Base-by-base conservation (phyloP, 2,797 vertebrate species). In the Anabas testudineus region DNA sequence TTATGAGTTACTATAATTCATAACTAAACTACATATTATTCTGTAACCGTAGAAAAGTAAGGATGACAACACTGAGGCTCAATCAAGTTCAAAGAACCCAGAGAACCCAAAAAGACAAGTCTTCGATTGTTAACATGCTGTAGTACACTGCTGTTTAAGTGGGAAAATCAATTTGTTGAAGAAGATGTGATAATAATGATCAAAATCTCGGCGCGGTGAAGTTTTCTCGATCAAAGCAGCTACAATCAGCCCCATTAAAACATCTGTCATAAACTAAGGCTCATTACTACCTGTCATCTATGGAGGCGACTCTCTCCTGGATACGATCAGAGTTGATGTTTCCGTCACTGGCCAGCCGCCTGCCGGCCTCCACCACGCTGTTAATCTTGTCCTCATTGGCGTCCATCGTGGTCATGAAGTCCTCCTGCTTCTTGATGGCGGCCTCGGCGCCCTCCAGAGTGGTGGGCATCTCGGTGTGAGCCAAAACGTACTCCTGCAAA, bases 341-440 rank as follows among this genome's bases (percentile, higher is more conserved):
- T 13, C 94, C 95, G 7, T 97, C 96, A 8, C 95, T 94, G 74
- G 96, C 95, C 34, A 98, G 91, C 72, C 97, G 94, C 59, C 96
- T 89, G 66, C 97, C 97, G 0, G 96, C 96, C 91, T 98, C 96
- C 80, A 98, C 96, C 24, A 97, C 97, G 0, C 95, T 93, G 0
- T 95, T 96, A 79, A 98, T 97, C 92, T 98, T 98, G 74, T 98
- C 97, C 72, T 98, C 97, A 0, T 96, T 98, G 87, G 96, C 97
- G 9, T 98, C 97, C 97, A 98, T 98, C 0, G 93, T 98, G 82
- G 97, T 98, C 97, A 97, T 98, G 91, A 98, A 98, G 92, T 98
- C 97, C 86, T 98, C 97, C 83, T 98, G 97, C 70, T 96, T 97
- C 80, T 96, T 98, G 82, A 98, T 98, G 70, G 96, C 95, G 4